A percentile compares a stretch with the other conserved stretches of the same genome.
Evolutionary conservation across 2,888 invertebrate genomes (phyloP).

Genomic region (Quadroppia sp.): DNA sequence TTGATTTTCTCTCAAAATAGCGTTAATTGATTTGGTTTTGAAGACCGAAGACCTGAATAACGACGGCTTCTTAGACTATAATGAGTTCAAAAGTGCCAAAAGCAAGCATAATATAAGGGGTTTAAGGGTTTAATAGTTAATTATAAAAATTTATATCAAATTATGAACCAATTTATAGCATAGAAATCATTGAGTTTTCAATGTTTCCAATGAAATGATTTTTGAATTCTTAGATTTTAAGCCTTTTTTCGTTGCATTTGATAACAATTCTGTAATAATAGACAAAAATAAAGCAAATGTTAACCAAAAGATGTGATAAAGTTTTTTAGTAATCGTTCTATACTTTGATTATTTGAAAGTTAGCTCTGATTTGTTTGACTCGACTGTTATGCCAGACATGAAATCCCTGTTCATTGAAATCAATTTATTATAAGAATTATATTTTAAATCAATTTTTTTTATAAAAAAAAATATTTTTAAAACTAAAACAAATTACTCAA

Average conservation of each 20-base stretch:
- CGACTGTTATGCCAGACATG: slow-evolving; percentile 17
- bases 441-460: too few species aligned
- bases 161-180: neutral
- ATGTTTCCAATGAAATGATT: too few species aligned
- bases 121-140: neutral
- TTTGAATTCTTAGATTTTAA: neutral
- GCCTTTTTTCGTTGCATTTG: neutral
- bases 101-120: neutral
- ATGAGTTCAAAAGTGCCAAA: slow-evolving; percentile 34
- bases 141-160: neutral
- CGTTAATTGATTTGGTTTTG: slow-evolving; percentile 25
- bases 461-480: too few species aligned
- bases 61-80: slow-evolving; percentile 39
- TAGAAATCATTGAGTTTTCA: too few species aligned
- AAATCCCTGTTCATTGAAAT: slow-evolving; percentile 10
- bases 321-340: neutral
- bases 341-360: slow-evolving; percentile 23
- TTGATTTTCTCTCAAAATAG: neutral
- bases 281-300: neutral
- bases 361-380: neutral
- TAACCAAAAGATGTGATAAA: neutral
- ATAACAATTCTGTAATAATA: slow-evolving; percentile 25
- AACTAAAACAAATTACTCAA: too few species aligned
- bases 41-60: slow-evolving; percentile 29
- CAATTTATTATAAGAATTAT: neutral